phyloP scores from a whole-genome alignment of 2,888 invertebrate genomes.

The Strigamia transsilvanica region DNA sequence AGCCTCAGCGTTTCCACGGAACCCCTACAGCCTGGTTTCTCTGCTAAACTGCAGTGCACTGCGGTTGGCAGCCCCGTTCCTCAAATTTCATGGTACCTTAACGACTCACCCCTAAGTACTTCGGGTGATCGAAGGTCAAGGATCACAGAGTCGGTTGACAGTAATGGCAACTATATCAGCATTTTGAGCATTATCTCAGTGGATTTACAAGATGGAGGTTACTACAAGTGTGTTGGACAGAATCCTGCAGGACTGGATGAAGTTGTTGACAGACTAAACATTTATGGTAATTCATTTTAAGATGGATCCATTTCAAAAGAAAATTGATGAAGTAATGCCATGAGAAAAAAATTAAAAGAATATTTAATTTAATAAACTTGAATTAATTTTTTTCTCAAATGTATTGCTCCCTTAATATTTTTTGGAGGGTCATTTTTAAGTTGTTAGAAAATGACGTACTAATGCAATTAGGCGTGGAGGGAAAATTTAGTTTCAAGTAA shows the following conservation, averaged over 20 bases:
- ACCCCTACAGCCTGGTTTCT: constrained; percentile 17
- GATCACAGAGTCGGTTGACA: constrained; percentile 42
- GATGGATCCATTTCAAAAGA: not conserved
- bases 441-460: not conserved
- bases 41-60: constrained; percentile 18
- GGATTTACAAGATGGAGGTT: constrained; percentile 51
- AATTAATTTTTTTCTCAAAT: not conserved
- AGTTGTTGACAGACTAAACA: constrained; percentile 11
- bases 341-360: not conserved
- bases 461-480: constrained; percentile 1
- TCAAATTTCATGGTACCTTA: constrained; percentile 40
- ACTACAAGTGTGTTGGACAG: constrained; percentile 49
- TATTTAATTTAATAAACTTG: not conserved
- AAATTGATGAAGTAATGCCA: not conserved
- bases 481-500: constrained; percentile 31
- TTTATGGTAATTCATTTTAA: constrained; percentile 42
- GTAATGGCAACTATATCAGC: constrained; percentile 49
- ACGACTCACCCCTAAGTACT: constrained; percentile 24
- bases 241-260: constrained; percentile 37
- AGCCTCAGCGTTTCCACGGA: not conserved
- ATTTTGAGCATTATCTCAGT: constrained; percentile 41
- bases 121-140: constrained; percentile 11
- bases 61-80: constrained; percentile 50
- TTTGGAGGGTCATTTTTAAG: not conserved
- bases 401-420: not conserved